These are phyloP conservation scores for Oreonectes daqikongensis DNA, from an alignment of 2,797 vertebrate genomes.

Conservation along the genomic window DNA sequence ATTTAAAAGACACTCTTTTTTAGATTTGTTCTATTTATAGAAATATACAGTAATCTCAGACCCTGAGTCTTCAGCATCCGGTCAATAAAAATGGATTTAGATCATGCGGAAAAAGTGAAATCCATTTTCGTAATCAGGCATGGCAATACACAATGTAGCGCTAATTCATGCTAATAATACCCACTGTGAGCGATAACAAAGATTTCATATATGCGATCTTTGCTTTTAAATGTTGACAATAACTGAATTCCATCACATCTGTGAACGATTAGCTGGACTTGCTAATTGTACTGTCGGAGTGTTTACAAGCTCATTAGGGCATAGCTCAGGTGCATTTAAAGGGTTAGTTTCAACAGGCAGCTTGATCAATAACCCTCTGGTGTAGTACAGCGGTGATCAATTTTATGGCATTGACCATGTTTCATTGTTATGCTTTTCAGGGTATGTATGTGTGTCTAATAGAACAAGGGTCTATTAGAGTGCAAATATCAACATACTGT, in stretches of 20 bases:
- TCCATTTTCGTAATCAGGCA: constrained; percentile 10
- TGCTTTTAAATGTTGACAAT: constrained; percentile 46
- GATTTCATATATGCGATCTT: constrained; percentile 46
- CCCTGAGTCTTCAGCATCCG: background rate
- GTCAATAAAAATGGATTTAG: background rate
- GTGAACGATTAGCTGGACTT: constrained; percentile 49
- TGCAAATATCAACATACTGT: constrained; percentile 12
- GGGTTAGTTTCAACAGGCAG: constrained; percentile 69
- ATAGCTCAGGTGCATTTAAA: constrained; percentile 67
- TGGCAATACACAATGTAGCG: background rate
- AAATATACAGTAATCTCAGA: background rate
- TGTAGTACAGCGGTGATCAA: constrained; percentile 75
- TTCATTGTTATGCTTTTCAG: constrained; percentile 74
- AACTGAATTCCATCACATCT: constrained; percentile 29
- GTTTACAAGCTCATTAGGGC: constrained; percentile 66
- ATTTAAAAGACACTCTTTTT: no score
- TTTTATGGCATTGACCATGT: constrained; percentile 73
- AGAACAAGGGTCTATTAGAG: constrained; percentile 40
- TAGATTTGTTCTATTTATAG: background rate
- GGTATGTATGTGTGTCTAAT: constrained; percentile 43
- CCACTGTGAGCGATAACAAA: constrained; percentile 33
- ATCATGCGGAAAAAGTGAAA: background rate
- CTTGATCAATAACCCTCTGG: constrained; percentile 72
- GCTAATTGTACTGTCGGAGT: constrained; percentile 55
- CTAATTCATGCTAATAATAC: constrained; percentile 49